Conservation (phyloP, 2,888 invertebrate genomes). For the Tachina fera region DNA sequence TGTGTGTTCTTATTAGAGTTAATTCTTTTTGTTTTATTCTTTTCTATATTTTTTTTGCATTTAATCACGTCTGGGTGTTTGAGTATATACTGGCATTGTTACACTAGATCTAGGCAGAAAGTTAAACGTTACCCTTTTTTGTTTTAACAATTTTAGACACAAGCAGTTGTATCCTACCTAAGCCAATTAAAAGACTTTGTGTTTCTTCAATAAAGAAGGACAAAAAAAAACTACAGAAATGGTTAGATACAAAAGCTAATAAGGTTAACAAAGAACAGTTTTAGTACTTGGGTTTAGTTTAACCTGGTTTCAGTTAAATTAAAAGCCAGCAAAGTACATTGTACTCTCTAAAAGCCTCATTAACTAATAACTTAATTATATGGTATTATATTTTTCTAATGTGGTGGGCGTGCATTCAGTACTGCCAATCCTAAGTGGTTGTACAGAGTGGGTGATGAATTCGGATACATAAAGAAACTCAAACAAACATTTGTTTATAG, state of each 20-base stretch:
- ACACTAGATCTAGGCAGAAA: conserved; percentile 13
- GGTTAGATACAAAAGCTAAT: conserved; percentile 35
- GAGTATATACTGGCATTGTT: conserved; percentile 11
- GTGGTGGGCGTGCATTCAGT: too few relatives aligned
- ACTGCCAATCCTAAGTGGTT: too few relatives aligned
- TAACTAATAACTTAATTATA: not conserved
- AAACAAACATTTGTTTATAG: too few relatives aligned
- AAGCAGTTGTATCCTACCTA: conserved; percentile 53
- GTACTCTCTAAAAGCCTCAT: not conserved
- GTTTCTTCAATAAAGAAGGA: not conserved
- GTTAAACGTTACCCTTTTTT: conserved; percentile 43
- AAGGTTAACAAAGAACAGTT: conserved; percentile 55
- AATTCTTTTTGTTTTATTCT: not conserved
- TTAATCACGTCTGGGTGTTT: conserved; percentile 28
- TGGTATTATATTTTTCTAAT: too few relatives aligned
- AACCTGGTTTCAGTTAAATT: conserved; percentile 35
- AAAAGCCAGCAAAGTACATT: conserved; percentile 37
- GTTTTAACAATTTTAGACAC: conserved; percentile 33
- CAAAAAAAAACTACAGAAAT: not conserved
- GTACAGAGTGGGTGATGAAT: too few relatives aligned
- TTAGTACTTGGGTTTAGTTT: conserved; percentile 2
- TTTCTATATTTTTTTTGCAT: not conserved
- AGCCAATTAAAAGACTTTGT: conserved; percentile 60
- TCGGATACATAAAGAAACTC: too few relatives aligned
- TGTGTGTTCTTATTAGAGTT: not conserved